Evolutionary conservation across 1,140 invertebrate genomes (phyloP), one percentile per base, ranked within the genome.

Genomic region (Zaprionus tsacasi): DNA sequence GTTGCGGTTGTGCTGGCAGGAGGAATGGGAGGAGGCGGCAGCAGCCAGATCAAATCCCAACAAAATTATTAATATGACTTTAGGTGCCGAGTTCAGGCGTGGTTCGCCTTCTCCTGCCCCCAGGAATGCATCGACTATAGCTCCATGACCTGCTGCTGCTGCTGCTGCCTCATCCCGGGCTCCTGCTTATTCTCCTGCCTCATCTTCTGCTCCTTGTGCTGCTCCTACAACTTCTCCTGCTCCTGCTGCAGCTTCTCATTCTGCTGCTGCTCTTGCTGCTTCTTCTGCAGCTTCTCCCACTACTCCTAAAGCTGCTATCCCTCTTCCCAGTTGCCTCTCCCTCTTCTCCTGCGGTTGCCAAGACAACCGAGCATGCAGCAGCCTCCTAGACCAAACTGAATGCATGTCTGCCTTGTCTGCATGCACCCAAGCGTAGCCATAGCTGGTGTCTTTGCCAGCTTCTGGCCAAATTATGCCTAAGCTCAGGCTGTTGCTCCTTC

Each of bases 51-150:
- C 69, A 80, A 78, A 87, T 80, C 68, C 80, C 77, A 83, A 73
- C 80, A 83, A 88, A 88, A 88, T 88, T 88, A 89, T 88, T 89
- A 88, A 88, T 89, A 83, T 83, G 83, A 88, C 83, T 88, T 87
- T 76, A 69, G 80, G 74, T 76, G 69, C 61, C 50, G 69, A 76
- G 69, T 67, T 61, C 63, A 72, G 74, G 21, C 45, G 50, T 63
- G 69, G 15, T 55, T 40, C 3, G 52, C 45, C 17, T 36, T 17
- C 45, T 63, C n/a, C 57, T 35, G 43, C 12, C n/a, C n/a, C 40
- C 40, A 15, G n/a, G n/a, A n/a, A 13, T 40, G 38, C 13, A n/a
- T 40, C 38, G 38, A 40, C 13, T 30, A 30, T 11, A 0, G 13
- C 38, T 40, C 13, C 13, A 13, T 13, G 12, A 6, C 2, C 13